Conservation (phyloP, 2,888 invertebrate genomes). For the Drosophila flavopinicola region DNA sequence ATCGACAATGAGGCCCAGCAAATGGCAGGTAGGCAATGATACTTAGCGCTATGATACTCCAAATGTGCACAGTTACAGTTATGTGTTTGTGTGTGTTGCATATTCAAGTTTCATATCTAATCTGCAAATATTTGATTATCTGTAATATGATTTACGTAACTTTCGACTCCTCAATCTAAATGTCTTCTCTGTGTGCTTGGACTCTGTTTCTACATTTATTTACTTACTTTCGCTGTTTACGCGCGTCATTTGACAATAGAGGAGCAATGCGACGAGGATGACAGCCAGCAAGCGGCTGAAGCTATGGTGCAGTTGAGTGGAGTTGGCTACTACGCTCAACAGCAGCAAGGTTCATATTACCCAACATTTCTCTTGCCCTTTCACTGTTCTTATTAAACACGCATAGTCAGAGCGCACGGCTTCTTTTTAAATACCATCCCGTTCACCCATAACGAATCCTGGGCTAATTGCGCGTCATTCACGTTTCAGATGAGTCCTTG, state of each 20-base stretch:
- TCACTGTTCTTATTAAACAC: conserved; percentile 15
- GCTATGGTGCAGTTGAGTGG: conserved; percentile 90
- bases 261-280: conserved; percentile 86
- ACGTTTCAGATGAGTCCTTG: conserved; percentile 87
- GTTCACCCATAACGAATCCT: not conserved
- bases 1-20: conserved; percentile 77
- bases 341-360: conserved; percentile 83
- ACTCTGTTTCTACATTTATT: conserved; percentile 52
- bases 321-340: conserved; percentile 87
- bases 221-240: conserved; percentile 37
- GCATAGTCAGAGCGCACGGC: conserved; percentile 21
- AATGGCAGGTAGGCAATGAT: conserved; percentile 69
- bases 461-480: not conserved
- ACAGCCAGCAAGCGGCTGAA: conserved; percentile 90
- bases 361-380: conserved; percentile 20
- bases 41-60: not conserved
- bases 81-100: no score
- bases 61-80: conserved; percentile 5
- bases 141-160: conserved; percentile 18
- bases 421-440: conserved; percentile 13
- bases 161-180: conserved; percentile 37
- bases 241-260: conserved; percentile 52
- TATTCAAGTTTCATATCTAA: conserved; percentile 1
- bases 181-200: conserved; percentile 51
- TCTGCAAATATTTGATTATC: conserved; percentile 6